These are phyloP conservation scores for Kuschelorhynchus macadamiae DNA, from an alignment of 2,888 invertebrate species.

Conservation along the genomic window DNA sequence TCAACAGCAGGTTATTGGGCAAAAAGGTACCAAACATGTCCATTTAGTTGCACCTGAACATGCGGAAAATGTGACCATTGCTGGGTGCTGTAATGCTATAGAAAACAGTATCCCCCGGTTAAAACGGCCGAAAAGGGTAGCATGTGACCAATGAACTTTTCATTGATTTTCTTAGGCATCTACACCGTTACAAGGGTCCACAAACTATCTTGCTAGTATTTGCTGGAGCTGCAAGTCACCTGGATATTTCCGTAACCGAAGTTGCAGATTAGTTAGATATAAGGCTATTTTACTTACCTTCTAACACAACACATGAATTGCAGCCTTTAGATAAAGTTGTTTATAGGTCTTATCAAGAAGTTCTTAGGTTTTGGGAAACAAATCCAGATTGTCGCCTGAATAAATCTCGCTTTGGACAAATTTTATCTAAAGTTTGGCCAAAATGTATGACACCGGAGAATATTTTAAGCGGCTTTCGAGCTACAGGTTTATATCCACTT, in stretches of 20 bases:
- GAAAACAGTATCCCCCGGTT: constrained; percentile 16
- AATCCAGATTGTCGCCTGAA: constrained; percentile 19
- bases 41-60: constrained; percentile 59
- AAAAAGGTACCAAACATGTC: constrained; percentile 46
- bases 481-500: constrained; percentile 30
- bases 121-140: constrained; percentile 19
- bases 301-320: constrained; percentile 16
- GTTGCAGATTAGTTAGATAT: constrained; percentile 12
- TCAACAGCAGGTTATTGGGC: constrained; percentile 10
- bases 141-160: constrained; percentile 22
- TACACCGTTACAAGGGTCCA: constrained; percentile 24
- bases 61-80: constrained; percentile 60
- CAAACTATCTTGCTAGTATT: constrained; percentile 23
- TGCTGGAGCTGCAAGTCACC: constrained; percentile 19
- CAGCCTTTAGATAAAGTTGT: constrained; percentile 25
- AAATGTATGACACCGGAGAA: constrained; percentile 24
- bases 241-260: constrained; percentile 16
- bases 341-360: constrained; percentile 18
- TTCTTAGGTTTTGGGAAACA: constrained; percentile 10
- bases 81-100: constrained; percentile 56
- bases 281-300: constrained; percentile 20
- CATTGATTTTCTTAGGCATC: constrained; percentile 11
- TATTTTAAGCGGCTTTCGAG: constrained; percentile 31
- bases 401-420: constrained; percentile 29
- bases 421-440: constrained; percentile 31